phyloP scores from a whole-genome alignment of 2,797 vertebrate genomes.

The Clarias pachynema region DNA sequence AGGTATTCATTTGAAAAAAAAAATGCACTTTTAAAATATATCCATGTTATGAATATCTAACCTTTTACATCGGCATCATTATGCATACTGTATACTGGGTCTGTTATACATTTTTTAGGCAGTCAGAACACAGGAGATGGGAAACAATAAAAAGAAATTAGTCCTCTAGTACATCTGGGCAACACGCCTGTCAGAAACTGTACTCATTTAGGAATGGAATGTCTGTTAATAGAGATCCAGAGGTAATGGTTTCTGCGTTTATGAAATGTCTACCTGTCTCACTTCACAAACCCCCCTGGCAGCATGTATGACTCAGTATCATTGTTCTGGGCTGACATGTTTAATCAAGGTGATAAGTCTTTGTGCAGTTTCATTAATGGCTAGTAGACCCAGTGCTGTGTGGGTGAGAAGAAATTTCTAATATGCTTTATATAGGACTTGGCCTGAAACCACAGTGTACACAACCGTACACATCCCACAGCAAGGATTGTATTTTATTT shows the following conservation, averaged over 20 bases:
- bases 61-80: neutral
- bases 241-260: slow-evolving; percentile 45
- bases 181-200: slow-evolving; percentile 27
- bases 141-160: slow-evolving; percentile 11
- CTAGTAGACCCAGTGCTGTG: slow-evolving; percentile 47
- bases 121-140: neutral
- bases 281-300: slow-evolving; percentile 46
- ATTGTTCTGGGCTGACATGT: slow-evolving; percentile 57
- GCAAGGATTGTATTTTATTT: slow-evolving; percentile 41
- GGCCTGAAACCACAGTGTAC: slow-evolving; percentile 42
- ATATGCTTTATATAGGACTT: slow-evolving; percentile 53
- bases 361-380: slow-evolving; percentile 55
- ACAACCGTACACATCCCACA: slow-evolving; percentile 33
- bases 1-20: neutral
- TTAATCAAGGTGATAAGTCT: slow-evolving; percentile 57
- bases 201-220: slow-evolving; percentile 30
- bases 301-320: slow-evolving; percentile 51
- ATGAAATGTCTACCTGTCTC: slow-evolving; percentile 52
- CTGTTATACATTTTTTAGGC: neutral
- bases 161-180: slow-evolving; percentile 21
- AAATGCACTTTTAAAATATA: neutral
- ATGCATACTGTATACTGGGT: neutral
- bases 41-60: neutral
- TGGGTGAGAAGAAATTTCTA: slow-evolving; percentile 43
- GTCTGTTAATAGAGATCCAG: slow-evolving; percentile 35